Evolutionary conservation across 2,888 invertebrate genomes (phyloP).

Genomic region (Dasysyrphus albostriatus): DNA sequence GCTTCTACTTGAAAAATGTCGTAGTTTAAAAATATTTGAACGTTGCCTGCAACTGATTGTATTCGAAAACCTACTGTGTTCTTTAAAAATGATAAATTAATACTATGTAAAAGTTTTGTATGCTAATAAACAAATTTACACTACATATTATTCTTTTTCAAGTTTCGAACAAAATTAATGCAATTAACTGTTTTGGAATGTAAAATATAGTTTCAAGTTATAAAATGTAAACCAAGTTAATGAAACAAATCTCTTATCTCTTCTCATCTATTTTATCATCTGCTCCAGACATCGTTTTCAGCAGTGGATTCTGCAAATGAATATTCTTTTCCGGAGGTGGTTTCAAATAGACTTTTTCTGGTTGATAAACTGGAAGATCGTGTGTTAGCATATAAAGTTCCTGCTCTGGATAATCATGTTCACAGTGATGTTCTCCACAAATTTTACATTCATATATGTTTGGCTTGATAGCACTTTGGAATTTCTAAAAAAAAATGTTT

Average conservation of each 20-base stretch:
- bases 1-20: slow-evolving; percentile 10
- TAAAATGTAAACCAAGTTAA: slow-evolving; percentile 25
- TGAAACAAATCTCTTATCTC: slow-evolving; percentile 28
- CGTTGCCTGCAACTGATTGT: slow-evolving; percentile 21
- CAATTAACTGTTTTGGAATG: background rate
- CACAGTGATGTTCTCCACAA: slow-evolving; percentile 92
- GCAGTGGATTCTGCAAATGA: slow-evolving; percentile 48
- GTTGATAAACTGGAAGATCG: slow-evolving; percentile 77
- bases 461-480: slow-evolving; percentile 90
- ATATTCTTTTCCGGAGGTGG: slow-evolving; percentile 45
- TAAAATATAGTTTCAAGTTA: background rate
- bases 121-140: background rate
- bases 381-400: slow-evolving; percentile 84
- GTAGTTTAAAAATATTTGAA: background rate
- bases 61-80: background rate
- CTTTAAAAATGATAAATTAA: background rate
- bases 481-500: slow-evolving; percentile 86
- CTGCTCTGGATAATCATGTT: slow-evolving; percentile 86
- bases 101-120: background rate
- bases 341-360: slow-evolving; percentile 52
- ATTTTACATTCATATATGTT: slow-evolving; percentile 90
- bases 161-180: background rate
- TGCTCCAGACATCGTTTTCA: slow-evolving; percentile 8
- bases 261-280: slow-evolving; percentile 33
- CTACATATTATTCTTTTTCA: background rate